These are phyloP conservation scores for Ormyrus labotus DNA, from an alignment of 2,888 invertebrate genomes.

Conservation along the genomic window DNA sequence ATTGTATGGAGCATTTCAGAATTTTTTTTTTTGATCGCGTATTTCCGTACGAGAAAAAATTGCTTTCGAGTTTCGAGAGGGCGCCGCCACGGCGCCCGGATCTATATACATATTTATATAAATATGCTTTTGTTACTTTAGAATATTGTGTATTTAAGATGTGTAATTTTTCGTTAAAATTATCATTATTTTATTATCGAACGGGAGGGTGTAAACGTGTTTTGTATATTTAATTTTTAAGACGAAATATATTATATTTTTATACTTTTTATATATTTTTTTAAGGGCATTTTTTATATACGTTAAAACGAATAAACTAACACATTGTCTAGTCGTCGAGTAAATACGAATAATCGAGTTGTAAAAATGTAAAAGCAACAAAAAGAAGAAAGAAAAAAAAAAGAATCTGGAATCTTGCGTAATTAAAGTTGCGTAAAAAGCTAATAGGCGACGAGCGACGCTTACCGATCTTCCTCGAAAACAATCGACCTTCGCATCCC, in stretches of 20 bases:
- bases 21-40: background rate
- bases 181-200: conserved; percentile 17
- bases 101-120: conserved; percentile 35
- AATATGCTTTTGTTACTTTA: too few relatives aligned
- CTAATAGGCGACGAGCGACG: background rate
- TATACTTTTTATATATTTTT: conserved; percentile 58
- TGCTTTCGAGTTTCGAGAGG: too few relatives aligned
- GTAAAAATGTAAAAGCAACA: conserved; percentile 20
- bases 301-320: conserved; percentile 46
- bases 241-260: conserved; percentile 55
- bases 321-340: conserved; percentile 53
- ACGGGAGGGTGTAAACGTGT: background rate
- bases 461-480: background rate
- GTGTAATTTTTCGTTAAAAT: conserved; percentile 34
- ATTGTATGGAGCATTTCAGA: conserved; percentile 12
- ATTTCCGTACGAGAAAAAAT: too few relatives aligned
- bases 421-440: conserved; percentile 36
- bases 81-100: background rate
- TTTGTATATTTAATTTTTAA: conserved; percentile 55
- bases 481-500: conserved; percentile 30
- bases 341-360: conserved; percentile 8
- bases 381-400: background rate
- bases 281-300: conserved; percentile 57
- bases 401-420: conserved; percentile 29
- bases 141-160: too few relatives aligned